Conservation (phyloP, 2,888 invertebrate species). For the Hanleya hanleyi region DNA sequence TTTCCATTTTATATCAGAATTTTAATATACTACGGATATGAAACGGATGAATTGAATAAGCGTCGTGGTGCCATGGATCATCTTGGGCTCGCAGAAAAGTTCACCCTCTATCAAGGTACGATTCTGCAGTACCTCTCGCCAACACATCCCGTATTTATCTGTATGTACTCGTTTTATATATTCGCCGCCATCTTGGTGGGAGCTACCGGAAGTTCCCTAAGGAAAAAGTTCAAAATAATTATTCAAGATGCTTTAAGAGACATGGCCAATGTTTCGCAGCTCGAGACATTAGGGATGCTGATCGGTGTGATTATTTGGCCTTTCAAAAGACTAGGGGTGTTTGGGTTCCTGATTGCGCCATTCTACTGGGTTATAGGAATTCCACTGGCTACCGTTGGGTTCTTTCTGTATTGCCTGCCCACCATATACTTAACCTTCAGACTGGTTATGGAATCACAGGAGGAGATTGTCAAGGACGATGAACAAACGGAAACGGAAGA, state of each 20-base stretch:
- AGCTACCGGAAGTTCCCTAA: conserved; percentile 14
- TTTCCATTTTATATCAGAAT: conserved; percentile 44
- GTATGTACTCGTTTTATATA: conserved; percentile 41
- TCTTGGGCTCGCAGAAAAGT: conserved; percentile 19
- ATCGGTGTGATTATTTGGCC: conserved; percentile 45
- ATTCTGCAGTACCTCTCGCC: conserved; percentile 42
- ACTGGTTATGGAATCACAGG: conserved; percentile 24
- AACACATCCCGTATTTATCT: conserved; percentile 39
- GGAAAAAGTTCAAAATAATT: conserved; percentile 30
- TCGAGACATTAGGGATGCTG: conserved; percentile 33
- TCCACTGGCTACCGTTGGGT: conserved; percentile 33
- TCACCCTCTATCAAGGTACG: conserved; percentile 29
- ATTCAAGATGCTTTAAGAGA: conserved; percentile 41
- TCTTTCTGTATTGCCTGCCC: conserved; percentile 41
- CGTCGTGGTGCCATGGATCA: conserved; percentile 27
- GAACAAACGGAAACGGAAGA: not conserved
- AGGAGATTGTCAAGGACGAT: conserved; percentile 3
- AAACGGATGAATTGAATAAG: conserved; percentile 35
- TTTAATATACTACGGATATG: conserved; percentile 41
- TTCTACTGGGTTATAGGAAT: conserved; percentile 44
- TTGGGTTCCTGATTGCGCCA: conserved; percentile 34
- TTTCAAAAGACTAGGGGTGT: conserved; percentile 38
- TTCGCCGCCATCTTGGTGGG: conserved; percentile 34
- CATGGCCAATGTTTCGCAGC: conserved; percentile 40
- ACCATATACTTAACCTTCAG: conserved; percentile 38